phyloP scores from a whole-genome alignment of 2,113 vertebrate genomes.

The Tachysurus fulvidraco region DNA sequence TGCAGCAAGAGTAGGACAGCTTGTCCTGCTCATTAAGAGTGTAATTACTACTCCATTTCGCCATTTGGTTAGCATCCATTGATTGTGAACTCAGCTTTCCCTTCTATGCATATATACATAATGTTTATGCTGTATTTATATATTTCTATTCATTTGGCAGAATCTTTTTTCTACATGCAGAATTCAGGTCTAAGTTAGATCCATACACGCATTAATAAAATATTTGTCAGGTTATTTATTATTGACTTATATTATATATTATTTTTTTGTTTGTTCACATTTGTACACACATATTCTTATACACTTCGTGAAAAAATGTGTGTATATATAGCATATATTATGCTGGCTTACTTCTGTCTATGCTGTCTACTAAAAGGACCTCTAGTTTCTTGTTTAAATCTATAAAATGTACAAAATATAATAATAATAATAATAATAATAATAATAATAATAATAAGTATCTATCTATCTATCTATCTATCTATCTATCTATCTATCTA shows the following conservation, averaged over 20 bases:
- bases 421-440: neutral
- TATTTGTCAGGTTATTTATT: neutral
- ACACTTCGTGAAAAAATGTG: neutral
- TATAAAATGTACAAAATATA: too few relatives aligned
- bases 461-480: conserved; percentile 29
- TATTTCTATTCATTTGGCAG: neutral
- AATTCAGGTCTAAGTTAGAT: neutral
- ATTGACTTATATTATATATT: neutral
- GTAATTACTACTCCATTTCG: conserved; percentile 29
- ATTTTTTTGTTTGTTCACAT: neutral
- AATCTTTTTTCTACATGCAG: neutral
- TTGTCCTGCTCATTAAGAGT: conserved; percentile 39
- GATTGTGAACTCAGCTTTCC: neutral
- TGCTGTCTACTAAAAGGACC: too few relatives aligned
- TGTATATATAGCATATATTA: too few relatives aligned
- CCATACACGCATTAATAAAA: neutral
- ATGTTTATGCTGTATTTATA: neutral
- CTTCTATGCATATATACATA: neutral
- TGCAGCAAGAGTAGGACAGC: conserved; percentile 36
- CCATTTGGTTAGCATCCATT: conserved; percentile 34
- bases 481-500: conserved; percentile 12
- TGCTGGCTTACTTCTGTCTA: too few relatives aligned
- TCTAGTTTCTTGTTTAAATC: too few relatives aligned
- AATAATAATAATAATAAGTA: neutral
- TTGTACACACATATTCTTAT: neutral